A percentile compares a stretch with the other conserved stretches of the same genome.
Evolutionary conservation across 2,113 vertebrate species (phyloP).

Genomic region (Laticauda colubrina): DNA sequence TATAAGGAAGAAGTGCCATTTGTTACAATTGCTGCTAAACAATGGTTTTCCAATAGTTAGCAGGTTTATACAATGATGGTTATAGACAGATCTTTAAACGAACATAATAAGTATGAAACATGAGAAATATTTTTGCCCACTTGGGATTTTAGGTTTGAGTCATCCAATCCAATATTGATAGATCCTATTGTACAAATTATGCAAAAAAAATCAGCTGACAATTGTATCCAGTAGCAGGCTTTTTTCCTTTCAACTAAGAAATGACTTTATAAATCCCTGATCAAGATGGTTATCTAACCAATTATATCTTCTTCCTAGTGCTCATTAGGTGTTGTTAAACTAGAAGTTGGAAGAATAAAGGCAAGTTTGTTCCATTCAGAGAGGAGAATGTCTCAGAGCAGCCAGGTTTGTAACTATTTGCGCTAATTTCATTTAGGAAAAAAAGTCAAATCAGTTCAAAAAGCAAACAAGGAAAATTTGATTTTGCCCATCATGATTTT

Average conservation of each 20-base stretch:
- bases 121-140: not conserved
- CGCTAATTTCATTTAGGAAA: slow-evolving; percentile 19
- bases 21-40: not conserved
- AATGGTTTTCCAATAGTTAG: not conserved
- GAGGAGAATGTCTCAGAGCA: slow-evolving; percentile 85
- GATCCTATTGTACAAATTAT: not conserved
- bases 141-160: not conserved
- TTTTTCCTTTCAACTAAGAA: slow-evolving; percentile 9
- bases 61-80: not conserved
- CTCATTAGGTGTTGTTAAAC: slow-evolving; percentile 85
- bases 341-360: slow-evolving; percentile 93
- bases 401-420: slow-evolving; percentile 78
- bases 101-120: not conserved
- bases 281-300: slow-evolving; percentile 13
- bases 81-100: not conserved
- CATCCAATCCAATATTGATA: not conserved
- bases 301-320: slow-evolving; percentile 70
- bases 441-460: slow-evolving; percentile 17
- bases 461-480: not conserved
- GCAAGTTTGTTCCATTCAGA: slow-evolving; percentile 90
- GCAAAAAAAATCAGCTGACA: not conserved
- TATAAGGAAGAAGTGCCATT: not conserved
- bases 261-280: not conserved
- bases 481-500: slow-evolving; percentile 23
- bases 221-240: not conserved